Evolutionary conservation across 2,888 invertebrate genomes (phyloP).

Genomic region (Oscheius sp.): DNA sequence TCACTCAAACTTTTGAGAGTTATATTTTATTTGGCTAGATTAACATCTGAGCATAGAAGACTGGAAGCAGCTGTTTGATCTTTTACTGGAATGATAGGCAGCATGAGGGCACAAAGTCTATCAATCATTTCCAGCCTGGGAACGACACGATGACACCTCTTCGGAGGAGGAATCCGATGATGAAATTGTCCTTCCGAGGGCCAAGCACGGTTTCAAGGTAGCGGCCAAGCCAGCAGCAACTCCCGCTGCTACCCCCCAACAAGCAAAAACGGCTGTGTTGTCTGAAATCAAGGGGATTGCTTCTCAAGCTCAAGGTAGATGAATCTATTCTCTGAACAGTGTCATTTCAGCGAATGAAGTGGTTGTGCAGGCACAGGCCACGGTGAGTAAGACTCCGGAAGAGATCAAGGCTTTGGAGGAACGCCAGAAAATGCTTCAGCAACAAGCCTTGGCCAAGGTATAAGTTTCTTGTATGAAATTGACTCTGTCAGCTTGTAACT

Average conservation of each 20-base stretch:
- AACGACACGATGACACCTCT: slow-evolving; percentile 40
- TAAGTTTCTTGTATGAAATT: neutral
- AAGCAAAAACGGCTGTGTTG: slow-evolving; percentile 50
- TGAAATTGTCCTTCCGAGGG: slow-evolving; percentile 45
- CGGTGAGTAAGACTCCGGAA: slow-evolving; percentile 46
- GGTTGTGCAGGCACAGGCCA: slow-evolving; percentile 38
- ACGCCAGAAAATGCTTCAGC: slow-evolving; percentile 50
- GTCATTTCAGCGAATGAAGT: slow-evolving; percentile 47
- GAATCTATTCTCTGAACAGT: neutral
- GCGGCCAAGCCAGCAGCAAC: slow-evolving; percentile 35
- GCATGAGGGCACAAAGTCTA: slow-evolving; percentile 4
- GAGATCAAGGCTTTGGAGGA: slow-evolving; percentile 53
- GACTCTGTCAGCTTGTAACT: too few species aligned
- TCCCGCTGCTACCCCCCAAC: slow-evolving; percentile 42
- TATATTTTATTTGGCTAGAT: neutral
- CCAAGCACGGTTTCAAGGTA: slow-evolving; percentile 46
- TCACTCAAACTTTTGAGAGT: too few species aligned
- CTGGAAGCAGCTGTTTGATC: slow-evolving; percentile 13
- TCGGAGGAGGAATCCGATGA: slow-evolving; percentile 56
- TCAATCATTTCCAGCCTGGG: slow-evolving; percentile 26
- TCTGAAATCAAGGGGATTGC: slow-evolving; percentile 53
- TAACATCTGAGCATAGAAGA: slow-evolving; percentile 22
- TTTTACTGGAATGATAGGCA: neutral
- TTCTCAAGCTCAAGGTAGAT: slow-evolving; percentile 46
- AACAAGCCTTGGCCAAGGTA: slow-evolving; percentile 50